These are phyloP conservation scores for Xiphias gladius DNA, from an alignment of 2,113 vertebrate species.

Conservation along the genomic window DNA sequence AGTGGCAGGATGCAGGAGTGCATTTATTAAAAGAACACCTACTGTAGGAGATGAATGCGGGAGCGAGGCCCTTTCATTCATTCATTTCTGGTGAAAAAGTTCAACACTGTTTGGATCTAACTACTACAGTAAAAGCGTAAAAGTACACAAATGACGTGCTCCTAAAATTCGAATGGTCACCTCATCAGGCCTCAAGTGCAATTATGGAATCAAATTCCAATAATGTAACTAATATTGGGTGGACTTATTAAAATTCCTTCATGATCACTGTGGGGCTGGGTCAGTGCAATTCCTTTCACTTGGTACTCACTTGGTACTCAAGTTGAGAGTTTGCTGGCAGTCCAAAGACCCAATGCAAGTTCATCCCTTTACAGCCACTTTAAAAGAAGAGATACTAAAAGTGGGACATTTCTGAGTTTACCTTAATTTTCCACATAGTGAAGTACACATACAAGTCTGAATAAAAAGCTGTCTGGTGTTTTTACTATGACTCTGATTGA, in stretches of 20 bases:
- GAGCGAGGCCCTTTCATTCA: slow-evolving; percentile 52
- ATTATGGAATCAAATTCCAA: slow-evolving; percentile 23
- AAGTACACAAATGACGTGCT: slow-evolving; percentile 32
- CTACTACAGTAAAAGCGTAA: slow-evolving; percentile 29
- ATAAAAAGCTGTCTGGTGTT: slow-evolving; percentile 34
- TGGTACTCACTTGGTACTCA: slow-evolving; percentile 25
- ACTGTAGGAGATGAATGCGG: slow-evolving; percentile 37
- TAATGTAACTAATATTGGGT: slow-evolving; percentile 2
- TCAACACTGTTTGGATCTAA: slow-evolving; percentile 45
- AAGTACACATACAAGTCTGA: slow-evolving; percentile 43
- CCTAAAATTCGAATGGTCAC: slow-evolving; percentile 13
- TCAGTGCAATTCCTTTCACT: slow-evolving; percentile 25
- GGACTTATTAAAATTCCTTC: slow-evolving; percentile 39
- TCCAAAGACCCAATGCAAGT: slow-evolving; percentile 1
- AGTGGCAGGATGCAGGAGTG: slow-evolving; percentile 6
- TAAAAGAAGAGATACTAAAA: slow-evolving; percentile 26
- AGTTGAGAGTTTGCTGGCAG: slow-evolving; percentile 2
- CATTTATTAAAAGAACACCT: slow-evolving; percentile 41
- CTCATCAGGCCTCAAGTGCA: slow-evolving; percentile 39
- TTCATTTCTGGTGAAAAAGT: slow-evolving; percentile 48
- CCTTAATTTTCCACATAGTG: slow-evolving; percentile 65
- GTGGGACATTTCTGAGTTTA: slow-evolving; percentile 59
- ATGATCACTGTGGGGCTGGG: slow-evolving; percentile 21
- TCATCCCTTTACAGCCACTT: slow-evolving; percentile 12
- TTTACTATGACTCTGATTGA: slow-evolving; percentile 45